Evolutionary conservation across 2,888 invertebrate species (phyloP).

Genomic region (Lithophane socia): DNA sequence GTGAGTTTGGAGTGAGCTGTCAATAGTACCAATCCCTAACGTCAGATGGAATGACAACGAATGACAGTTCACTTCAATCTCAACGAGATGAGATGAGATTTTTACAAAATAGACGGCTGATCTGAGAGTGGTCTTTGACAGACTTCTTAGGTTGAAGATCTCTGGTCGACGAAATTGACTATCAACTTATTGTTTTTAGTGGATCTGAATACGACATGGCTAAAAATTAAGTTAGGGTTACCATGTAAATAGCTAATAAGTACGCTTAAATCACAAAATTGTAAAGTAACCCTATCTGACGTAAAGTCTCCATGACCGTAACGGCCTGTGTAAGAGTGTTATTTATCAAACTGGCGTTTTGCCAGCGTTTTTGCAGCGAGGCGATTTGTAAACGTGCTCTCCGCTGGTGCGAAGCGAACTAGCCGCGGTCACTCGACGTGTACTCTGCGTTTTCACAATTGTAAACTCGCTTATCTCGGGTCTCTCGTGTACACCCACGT

Average conservation of each 20-base stretch:
- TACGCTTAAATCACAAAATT: not conserved
- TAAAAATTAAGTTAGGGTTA: not conserved
- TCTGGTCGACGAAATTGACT: not conserved
- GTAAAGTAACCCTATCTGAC: slow-evolving; percentile 14
- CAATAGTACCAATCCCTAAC: not conserved
- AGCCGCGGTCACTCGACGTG: too few relatives aligned
- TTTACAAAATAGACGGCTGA: not conserved
- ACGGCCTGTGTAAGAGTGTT: not conserved
- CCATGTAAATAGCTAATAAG: not conserved
- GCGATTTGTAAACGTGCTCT: too few relatives aligned
- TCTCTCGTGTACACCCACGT: too few relatives aligned
- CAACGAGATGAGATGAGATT: too few relatives aligned
- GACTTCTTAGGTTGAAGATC: not conserved
- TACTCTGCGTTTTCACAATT: too few relatives aligned
- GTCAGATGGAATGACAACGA: not conserved
- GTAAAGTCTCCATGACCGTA: slow-evolving; percentile 22
- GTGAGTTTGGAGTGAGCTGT: not conserved
- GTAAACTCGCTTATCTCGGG: too few relatives aligned
- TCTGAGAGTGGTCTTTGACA: not conserved
- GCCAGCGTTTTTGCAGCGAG: too few relatives aligned
- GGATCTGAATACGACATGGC: not conserved
- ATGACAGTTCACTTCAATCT: not conserved
- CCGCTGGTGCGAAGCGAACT: too few relatives aligned
- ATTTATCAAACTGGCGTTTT: too few relatives aligned
- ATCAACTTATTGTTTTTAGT: not conserved